Percentiles rank a stretch among this genome's conserved stretches.
These are phyloP conservation scores for Vandiemenella viatica DNA, from an alignment of 2,888 invertebrate species.

Conservation along the genomic window DNA sequence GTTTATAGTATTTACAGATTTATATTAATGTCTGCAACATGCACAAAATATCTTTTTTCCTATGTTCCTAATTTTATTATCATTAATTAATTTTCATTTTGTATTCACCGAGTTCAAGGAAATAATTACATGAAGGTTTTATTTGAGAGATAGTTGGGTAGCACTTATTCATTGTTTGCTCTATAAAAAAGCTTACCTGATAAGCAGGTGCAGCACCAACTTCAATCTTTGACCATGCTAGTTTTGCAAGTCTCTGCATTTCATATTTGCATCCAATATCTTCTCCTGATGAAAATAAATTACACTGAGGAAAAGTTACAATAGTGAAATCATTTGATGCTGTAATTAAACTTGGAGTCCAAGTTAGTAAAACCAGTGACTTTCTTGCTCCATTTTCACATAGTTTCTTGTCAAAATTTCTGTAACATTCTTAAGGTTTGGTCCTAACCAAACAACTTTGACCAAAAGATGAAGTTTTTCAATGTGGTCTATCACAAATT, in stretches of 20 bases:
- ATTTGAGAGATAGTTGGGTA: too few species aligned
- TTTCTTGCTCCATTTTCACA: slow-evolving; percentile 19
- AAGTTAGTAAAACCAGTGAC: slow-evolving; percentile 45
- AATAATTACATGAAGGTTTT: too few species aligned
- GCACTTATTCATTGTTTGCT: too few species aligned
- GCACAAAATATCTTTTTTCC: too few species aligned
- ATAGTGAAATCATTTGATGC: slow-evolving; percentile 27
- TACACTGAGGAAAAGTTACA: slow-evolving; percentile 49
- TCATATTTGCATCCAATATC: slow-evolving; percentile 47
- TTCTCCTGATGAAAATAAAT: slow-evolving; percentile 49
- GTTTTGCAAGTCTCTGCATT: slow-evolving; percentile 48
- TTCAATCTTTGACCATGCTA: slow-evolving; percentile 43
- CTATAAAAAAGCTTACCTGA: too few species aligned
- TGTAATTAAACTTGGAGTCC: slow-evolving; percentile 46
- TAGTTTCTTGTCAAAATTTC: slow-evolving; percentile 13
- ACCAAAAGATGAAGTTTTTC: slow-evolving; percentile 41
- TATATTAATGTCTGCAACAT: too few species aligned
- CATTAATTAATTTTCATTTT: too few species aligned
- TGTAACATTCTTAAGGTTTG: slow-evolving; percentile 33
- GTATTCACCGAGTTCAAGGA: too few species aligned
- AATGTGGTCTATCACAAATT: slow-evolving; percentile 44
- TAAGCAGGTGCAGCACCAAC: slow-evolving; percentile 34
- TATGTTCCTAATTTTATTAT: too few species aligned
- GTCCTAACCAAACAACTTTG: slow-evolving; percentile 54
- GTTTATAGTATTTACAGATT: too few species aligned